Evolutionary conservation across 30 jellyfish, hydroid and myxozoan genomes (phyloP), one percentile per base, ranked within the genome.

Genomic region (Rhopilema esculentum): DNA sequence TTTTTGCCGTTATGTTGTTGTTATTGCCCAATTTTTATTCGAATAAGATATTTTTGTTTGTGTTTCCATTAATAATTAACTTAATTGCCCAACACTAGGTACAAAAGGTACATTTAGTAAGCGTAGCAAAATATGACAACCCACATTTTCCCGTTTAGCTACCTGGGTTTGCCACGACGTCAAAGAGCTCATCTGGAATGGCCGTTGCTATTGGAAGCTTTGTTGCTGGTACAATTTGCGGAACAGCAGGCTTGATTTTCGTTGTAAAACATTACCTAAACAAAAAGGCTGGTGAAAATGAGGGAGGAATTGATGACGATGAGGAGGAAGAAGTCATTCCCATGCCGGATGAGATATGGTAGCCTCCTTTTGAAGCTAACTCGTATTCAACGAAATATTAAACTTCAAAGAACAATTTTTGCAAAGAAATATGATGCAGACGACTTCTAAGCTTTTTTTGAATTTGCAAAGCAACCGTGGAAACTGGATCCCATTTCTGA

Each of bases 261-360:
- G 81, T 83, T 19, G 91, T 72, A 17, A 88, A 75, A 72, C 88
- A 75, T 21, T 83, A 50, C 65, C 67, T 93, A 29, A 93, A 78
- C 52, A 80, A 64, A 53, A 82, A 75, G 53, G 88, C 88, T 1
- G 87, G 40, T 0, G 87, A 63, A 0, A 50, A 27, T 27, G 64
- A 8, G 66, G 76, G 88, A 4, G 62, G 85, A 8, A 70, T 73
- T 7, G 75, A 27, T 20, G 68, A n/a, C 0, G 89, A 84, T 52
- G 95, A 72, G 17, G 95, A 79, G 51, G 82, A 62, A 1, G 98
- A 93, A 65, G 77, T 80, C 31, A 77, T 79, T 83, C 98, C 98
- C 20, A 71, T 87, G 95, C 98, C 98, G 8, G 98, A 93, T 74
- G 97, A 93, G 64, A 83, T 93, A 52, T 93, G 97, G 97, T 91